A percentile compares a stretch with the other conserved stretches of the same genome.
Evolutionary conservation across 2,888 invertebrate species (phyloP).

Genomic region (Tetheella fluctuosa): DNA sequence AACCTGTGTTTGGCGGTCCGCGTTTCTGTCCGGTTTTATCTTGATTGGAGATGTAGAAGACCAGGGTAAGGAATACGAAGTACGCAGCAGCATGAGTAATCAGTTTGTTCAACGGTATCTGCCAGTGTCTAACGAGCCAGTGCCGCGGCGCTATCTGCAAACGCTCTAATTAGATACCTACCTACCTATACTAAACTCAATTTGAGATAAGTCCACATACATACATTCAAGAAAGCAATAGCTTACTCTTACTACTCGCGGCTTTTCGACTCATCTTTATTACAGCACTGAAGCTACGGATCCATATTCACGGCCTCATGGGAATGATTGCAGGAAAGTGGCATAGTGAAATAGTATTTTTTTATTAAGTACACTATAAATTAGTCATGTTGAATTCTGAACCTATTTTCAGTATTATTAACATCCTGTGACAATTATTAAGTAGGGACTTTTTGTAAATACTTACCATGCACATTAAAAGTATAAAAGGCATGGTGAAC

Average conservation of each 20-base stretch:
- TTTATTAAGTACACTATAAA: background rate
- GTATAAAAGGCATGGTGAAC: slow-evolving; percentile 60
- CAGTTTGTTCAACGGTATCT: slow-evolving; percentile 88
- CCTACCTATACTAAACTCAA: too few species aligned
- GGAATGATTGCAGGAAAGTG: background rate
- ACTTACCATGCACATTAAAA: slow-evolving; percentile 61
- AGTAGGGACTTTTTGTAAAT: background rate
- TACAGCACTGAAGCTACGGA: background rate
- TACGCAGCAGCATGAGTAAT: slow-evolving; percentile 87
- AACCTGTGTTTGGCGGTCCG: slow-evolving; percentile 85
- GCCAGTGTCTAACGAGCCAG: slow-evolving; percentile 78
- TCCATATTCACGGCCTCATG: slow-evolving; percentile 1
- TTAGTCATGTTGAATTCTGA: background rate
- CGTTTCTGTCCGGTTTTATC: slow-evolving; percentile 83
- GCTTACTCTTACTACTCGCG: too few species aligned
- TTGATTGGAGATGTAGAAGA: slow-evolving; percentile 85
- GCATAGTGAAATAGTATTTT: background rate
- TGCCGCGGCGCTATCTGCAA: slow-evolving; percentile 65
- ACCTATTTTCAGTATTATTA: background rate
- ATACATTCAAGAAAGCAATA: background rate
- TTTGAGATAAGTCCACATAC: slow-evolving; percentile 6
- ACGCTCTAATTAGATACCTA: slow-evolving; percentile 40
- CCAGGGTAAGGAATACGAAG: slow-evolving; percentile 85
- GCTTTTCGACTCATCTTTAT: background rate
- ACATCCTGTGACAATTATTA: background rate